Percentiles rank a stretch among this genome's conserved stretches.
phyloP scores from a whole-genome alignment of 1,140 invertebrate genomes.

The Alviniconcha marisindica region DNA sequence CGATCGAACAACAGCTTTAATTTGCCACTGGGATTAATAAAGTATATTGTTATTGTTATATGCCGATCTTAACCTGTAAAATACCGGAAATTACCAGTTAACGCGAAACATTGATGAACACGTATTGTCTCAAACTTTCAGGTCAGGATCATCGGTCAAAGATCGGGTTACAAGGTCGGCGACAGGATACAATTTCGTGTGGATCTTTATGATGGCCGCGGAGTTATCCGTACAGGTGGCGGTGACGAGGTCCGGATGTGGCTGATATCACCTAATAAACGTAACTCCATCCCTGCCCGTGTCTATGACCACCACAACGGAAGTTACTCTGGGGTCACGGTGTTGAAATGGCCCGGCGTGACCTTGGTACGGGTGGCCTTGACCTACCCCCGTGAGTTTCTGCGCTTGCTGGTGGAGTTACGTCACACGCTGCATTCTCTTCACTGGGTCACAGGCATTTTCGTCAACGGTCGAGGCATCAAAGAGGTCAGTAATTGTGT shows the following conservation, averaged over 20 bases:
- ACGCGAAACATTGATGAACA: too few relatives aligned
- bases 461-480: background rate
- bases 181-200: background rate
- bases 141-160: too few relatives aligned
- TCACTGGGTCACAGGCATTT: background rate
- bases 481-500: background rate
- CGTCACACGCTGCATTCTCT: background rate
- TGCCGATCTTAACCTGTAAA: too few relatives aligned
- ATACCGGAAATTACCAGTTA: too few relatives aligned
- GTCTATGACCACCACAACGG: conserved; percentile 1
- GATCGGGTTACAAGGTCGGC: background rate
- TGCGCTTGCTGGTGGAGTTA: background rate
- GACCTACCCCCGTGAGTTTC: conserved; percentile 4
- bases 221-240: background rate
- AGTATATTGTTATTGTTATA: too few relatives aligned
- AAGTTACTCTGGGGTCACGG: background rate
- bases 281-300: background rate
- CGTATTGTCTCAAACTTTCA: too few relatives aligned
- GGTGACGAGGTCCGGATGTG: conserved; percentile 27
- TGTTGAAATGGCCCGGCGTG: background rate
- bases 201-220: background rate
- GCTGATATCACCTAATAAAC: background rate
- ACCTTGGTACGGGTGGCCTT: conserved; percentile 1
- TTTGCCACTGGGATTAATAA: too few relatives aligned
- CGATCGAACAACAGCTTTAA: too few relatives aligned